Evolutionary conservation across 2,797 vertebrate genomes (phyloP).

Genomic region (Silurus aristotelis): DNA sequence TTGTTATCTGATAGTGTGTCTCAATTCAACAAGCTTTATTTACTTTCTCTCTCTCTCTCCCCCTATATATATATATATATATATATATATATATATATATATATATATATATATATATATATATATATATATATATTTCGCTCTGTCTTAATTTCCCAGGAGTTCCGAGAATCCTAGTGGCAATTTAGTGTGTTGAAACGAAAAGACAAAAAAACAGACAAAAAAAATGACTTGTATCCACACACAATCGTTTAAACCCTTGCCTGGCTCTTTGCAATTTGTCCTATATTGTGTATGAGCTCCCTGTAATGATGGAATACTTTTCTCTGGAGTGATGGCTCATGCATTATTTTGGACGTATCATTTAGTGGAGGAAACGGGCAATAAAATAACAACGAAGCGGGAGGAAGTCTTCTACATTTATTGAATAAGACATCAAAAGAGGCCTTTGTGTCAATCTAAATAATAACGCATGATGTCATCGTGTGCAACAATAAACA

Average conservation of each 20-base stretch:
- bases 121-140: neutral
- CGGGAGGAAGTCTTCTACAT: neutral
- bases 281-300: slow-evolving; percentile 63
- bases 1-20: slow-evolving; percentile 28
- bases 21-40: neutral
- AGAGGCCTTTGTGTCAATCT: too few relatives aligned
- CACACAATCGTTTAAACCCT: slow-evolving; percentile 44
- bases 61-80: slow-evolving; percentile 27
- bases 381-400: neutral
- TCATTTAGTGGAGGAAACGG: neutral
- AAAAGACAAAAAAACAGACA: neutral
- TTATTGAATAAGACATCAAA: too few relatives aligned
- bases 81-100: too few relatives aligned
- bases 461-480: too few relatives aligned
- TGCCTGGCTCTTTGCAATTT: slow-evolving; percentile 46
- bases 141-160: slow-evolving; percentile 68
- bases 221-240: slow-evolving; percentile 59
- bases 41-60: slow-evolving; percentile 22
- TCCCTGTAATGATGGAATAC: neutral
- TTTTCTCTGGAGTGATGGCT: neutral
- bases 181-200: slow-evolving; percentile 38
- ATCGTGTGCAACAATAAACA: too few relatives aligned
- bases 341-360: neutral
- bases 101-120: too few relatives aligned
- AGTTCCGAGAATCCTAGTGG: slow-evolving; percentile 54